A percentile compares a stretch with the other conserved stretches of the same genome.
Conservation (phyloP, 2,797 vertebrate genomes). For the Xenopus petersii region DNA sequence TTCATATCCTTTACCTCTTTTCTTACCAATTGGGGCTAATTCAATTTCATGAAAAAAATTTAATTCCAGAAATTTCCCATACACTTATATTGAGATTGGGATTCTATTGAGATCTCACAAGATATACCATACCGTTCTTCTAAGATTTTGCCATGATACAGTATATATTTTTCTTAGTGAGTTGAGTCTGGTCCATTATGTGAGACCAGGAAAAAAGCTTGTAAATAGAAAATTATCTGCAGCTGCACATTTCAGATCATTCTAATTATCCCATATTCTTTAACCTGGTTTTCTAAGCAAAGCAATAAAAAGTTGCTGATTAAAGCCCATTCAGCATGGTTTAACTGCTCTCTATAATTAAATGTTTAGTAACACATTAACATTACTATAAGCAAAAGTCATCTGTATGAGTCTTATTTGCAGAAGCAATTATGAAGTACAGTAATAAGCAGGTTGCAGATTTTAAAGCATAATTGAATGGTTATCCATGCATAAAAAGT, state of each 20-base stretch:
- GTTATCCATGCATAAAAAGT: conserved; percentile 9
- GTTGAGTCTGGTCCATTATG: too few relatives aligned
- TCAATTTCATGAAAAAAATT: too few relatives aligned
- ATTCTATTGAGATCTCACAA: too few relatives aligned
- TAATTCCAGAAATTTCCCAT: too few relatives aligned
- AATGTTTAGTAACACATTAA: conserved; percentile 5
- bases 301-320: not conserved
- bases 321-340: not conserved
- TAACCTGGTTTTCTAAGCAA: not conserved
- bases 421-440: conserved; percentile 5
- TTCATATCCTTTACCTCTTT: too few relatives aligned
- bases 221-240: conserved; percentile 1
- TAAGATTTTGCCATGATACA: too few relatives aligned
- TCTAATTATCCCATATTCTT: not conserved
- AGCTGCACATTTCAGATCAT: conserved; percentile 2
- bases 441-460: not conserved
- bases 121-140: too few relatives aligned
- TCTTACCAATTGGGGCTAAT: too few relatives aligned
- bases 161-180: too few relatives aligned
- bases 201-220: not conserved
- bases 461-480: conserved; percentile 5
- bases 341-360: conserved; percentile 1
- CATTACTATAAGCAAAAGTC: not conserved
- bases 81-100: too few relatives aligned
- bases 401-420: not conserved